Evolutionary conservation across 2,888 invertebrate species (phyloP).

Genomic region (Rhogogaster chlorosoma): DNA sequence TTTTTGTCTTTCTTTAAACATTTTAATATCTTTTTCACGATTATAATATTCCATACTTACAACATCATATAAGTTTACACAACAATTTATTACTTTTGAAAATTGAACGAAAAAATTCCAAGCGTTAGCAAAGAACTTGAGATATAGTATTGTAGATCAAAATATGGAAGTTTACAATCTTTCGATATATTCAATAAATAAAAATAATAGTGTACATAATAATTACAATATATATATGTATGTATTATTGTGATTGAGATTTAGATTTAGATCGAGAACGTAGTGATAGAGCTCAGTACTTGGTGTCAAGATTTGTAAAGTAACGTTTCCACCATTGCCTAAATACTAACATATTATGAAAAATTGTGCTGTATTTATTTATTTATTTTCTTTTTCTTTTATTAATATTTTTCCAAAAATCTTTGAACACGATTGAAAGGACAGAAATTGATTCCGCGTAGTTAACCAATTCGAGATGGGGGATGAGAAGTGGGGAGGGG

Average conservation of each 20-base stretch:
- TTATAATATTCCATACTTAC: slow-evolving; percentile 17
- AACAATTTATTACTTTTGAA: background rate
- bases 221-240: background rate
- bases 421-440: slow-evolving; percentile 41
- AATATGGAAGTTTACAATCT: background rate
- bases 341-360: slow-evolving; percentile 13
- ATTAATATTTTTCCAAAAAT: slow-evolving; percentile 36
- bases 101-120: background rate
- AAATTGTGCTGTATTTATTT: slow-evolving; percentile 26
- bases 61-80: slow-evolving; percentile 20
- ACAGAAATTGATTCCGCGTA: slow-evolving; percentile 34
- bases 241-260: background rate
- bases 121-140: background rate
- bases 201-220: background rate
- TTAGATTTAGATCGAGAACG: background rate
- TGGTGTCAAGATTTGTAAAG: slow-evolving; percentile 50
- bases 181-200: slow-evolving; percentile 9
- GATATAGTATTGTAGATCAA: background rate
- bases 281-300: slow-evolving; percentile 42
- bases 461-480: slow-evolving; percentile 19
- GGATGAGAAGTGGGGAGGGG: background rate
- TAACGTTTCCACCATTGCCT: slow-evolving; percentile 41
- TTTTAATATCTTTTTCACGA: slow-evolving; percentile 26
- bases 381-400: background rate
- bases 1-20: background rate